Conservation (phyloP, 2,797 vertebrate species). For the Geotrypetes seraphini region DNA sequence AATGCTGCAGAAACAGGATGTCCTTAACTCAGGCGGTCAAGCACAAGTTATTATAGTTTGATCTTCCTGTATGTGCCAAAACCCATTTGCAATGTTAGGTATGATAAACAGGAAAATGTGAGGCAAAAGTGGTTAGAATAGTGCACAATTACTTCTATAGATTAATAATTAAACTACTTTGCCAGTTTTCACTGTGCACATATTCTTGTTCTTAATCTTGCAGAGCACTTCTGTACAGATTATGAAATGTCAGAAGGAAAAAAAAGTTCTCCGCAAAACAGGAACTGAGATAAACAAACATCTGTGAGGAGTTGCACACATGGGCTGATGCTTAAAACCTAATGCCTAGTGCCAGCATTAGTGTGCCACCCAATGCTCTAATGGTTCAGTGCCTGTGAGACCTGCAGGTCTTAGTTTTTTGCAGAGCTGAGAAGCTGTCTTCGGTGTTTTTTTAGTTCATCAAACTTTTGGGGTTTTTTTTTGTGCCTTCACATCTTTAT, state of each 20-base stretch:
- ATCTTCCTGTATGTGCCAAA: constrained; percentile 5
- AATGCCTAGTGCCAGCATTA: no score
- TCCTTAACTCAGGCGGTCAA: neutral
- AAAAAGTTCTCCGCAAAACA: constrained; percentile 23
- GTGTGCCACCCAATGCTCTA: no score
- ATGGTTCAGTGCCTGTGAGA: no score
- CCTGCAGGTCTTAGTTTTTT: no score
- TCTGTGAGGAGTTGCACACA: no score
- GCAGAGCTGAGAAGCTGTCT: no score
- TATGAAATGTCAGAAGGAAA: constrained; percentile 22
- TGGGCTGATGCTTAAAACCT: no score
- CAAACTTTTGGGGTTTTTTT: no score
- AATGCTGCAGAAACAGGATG: constrained; percentile 8
- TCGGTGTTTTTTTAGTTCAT: no score
- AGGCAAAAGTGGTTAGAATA: neutral
- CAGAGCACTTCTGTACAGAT: constrained; percentile 14
- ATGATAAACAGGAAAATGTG: neutral
- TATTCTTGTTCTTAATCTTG: constrained; percentile 19
- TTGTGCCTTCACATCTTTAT: no score
- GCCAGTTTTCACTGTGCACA: neutral
- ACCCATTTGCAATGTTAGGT: neutral
- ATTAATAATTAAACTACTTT: neutral
- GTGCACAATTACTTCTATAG: neutral
- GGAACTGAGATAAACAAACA: no score
- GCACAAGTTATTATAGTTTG: neutral